Conservation (phyloP, 2,888 invertebrate genomes). For the Argyresthia albistria region DNA sequence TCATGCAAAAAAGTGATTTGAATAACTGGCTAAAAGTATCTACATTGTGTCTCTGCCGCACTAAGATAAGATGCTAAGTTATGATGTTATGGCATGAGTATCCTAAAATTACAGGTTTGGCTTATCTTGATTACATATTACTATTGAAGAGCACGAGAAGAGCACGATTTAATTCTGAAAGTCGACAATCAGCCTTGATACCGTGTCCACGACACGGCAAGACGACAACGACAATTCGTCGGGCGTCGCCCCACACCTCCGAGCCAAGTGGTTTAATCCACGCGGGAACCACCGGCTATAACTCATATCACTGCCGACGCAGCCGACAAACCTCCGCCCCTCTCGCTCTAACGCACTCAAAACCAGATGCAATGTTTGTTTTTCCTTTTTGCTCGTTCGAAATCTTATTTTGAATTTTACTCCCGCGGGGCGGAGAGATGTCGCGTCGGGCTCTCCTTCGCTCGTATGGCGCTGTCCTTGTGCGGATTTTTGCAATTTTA, state of each 20-base stretch:
- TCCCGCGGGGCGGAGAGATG: constrained; percentile 69
- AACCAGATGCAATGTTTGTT: constrained; percentile 53
- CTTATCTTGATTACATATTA: too few relatives aligned
- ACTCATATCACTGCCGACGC: constrained; percentile 53
- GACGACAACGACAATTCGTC: constrained; percentile 17
- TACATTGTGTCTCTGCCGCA: too few relatives aligned
- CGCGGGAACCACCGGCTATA: constrained; percentile 64
- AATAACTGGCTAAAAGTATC: too few relatives aligned
- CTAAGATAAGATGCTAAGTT: too few relatives aligned
- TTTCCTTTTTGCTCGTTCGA: constrained; percentile 67
- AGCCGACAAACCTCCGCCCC: constrained; percentile 32
- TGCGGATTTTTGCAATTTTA: constrained; percentile 69
- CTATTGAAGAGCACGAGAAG: too few relatives aligned
- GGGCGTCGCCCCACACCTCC: constrained; percentile 53
- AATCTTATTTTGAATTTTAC: constrained; percentile 72
- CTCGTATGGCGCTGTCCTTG: constrained; percentile 33
- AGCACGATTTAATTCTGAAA: too few relatives aligned
- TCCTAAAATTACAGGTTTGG: too few relatives aligned
- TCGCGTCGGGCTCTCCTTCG: constrained; percentile 71
- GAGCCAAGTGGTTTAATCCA: constrained; percentile 67
- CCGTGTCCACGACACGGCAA: too few relatives aligned
- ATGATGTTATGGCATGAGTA: too few relatives aligned
- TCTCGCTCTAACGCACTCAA: constrained; percentile 61
- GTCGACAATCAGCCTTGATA: too few relatives aligned
- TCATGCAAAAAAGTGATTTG: too few relatives aligned